Evolutionary conservation across 1,140 invertebrate species (phyloP), one percentile per base, ranked within the genome.

Genomic region (Helicoverpa zea): DNA sequence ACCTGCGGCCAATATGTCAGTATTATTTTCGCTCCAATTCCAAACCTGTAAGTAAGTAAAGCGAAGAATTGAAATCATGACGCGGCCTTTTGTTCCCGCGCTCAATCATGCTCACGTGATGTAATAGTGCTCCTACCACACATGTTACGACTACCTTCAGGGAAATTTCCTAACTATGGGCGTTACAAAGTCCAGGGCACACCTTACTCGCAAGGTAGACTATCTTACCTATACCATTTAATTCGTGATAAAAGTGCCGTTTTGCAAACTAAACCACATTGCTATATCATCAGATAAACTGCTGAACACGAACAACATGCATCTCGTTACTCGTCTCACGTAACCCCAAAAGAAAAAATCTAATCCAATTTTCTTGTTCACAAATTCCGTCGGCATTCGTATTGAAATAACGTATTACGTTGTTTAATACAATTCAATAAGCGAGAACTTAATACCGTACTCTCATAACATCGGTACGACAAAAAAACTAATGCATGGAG

Each of bases 401-500:
- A 64, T 64, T 64, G 63, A 64, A 64, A 64, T 64, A 47, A 64
- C 64, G 16, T 51, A 64, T 35, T 64, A 64, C 63, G 35, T 47
- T 18, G 43, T 51, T 49, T 68, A 68, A 68, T 51, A 68, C 64
- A 68, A 68, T 68, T 68, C 64, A 68, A 68, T 68, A 68, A 68
- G 64, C 64, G 47, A 9, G 43, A 68, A 68, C 29, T 68, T 68
- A 51, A 51, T 68, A 68, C 11, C 64, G 13, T 68, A 51, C n/a
- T 23, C 23, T 5, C 2, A 51, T 29, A 61, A 30, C 1, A 14
- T 13, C 13, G 3, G 18, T 13, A 29, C 11, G 58, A 29, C 58
- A 3, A 61, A 43, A 47, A 14, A 64, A 11, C 5, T 13, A n/a
- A 47, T 47, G 11, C 13, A 29, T 63, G 12, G 35, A 43, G 35